These are phyloP conservation scores for Oreotrochilus melanogaster DNA, from an alignment of 2,113 vertebrate species.

Conservation along the genomic window DNA sequence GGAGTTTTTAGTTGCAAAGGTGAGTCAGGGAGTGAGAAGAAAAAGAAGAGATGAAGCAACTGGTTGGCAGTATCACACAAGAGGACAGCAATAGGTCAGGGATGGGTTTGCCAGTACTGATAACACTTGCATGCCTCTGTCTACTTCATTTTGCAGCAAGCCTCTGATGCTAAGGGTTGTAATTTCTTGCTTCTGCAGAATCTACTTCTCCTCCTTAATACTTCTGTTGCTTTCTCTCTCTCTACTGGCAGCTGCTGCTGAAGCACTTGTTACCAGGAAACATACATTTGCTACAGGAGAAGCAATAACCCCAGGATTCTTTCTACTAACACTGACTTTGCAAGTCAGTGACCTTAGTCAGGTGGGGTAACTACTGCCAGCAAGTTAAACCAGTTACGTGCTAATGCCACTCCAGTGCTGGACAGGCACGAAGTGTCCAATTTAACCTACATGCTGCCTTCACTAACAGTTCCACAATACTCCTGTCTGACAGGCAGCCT, in stretches of 20 bases:
- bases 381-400: not conserved
- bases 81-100: not conserved
- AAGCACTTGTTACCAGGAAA: not conserved
- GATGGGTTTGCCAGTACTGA: not conserved
- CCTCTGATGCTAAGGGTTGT: not conserved
- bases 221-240: not conserved
- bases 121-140: not conserved
- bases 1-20: not conserved
- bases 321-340: not conserved
- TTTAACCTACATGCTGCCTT: rapidly evolving
- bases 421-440: not conserved
- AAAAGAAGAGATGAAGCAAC: not conserved
- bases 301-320: not conserved
- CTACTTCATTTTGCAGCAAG: not conserved
- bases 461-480: not conserved
- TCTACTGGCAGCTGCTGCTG: not conserved
- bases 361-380: not conserved
- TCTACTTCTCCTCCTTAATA: not conserved
- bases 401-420: rapidly evolving
- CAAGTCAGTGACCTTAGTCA: not conserved
- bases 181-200: not conserved
- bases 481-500: rapidly evolving
- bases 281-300: not conserved
- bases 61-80: not conserved
- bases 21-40: not conserved